Conservation (phyloP, 2,113 vertebrate genomes). For the Elaphurus davidianus region DNA sequence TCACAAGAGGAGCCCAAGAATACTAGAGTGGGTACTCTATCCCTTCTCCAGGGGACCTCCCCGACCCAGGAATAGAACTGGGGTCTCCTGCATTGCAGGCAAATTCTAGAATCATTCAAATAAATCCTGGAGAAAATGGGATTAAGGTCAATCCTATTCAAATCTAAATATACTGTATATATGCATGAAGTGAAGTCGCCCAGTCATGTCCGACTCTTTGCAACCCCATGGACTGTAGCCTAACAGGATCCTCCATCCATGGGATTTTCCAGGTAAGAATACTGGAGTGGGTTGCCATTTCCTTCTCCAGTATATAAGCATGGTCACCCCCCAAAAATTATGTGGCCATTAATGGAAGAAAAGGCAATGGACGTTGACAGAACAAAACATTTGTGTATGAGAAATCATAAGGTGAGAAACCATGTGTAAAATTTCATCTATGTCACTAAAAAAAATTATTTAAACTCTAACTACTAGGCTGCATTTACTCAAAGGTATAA, state of each 20-base stretch:
- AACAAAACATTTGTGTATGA: not conserved
- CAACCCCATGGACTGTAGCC: too few species aligned
- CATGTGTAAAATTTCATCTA: not conserved
- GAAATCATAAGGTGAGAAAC: not conserved
- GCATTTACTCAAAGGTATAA: not conserved
- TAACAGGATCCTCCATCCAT: too few species aligned
- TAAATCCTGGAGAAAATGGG: not conserved
- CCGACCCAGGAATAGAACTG: not conserved
- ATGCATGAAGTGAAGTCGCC: not conserved
- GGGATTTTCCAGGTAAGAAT: too few species aligned
- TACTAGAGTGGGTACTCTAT: not conserved
- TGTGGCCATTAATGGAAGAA: not conserved
- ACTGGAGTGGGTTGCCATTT: too few species aligned
- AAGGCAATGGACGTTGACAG: not conserved
- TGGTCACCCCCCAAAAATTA: not conserved
- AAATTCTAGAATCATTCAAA: not conserved
- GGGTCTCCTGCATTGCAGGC: not conserved
- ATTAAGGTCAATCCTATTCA: not conserved
- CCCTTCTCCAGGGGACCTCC: not conserved
- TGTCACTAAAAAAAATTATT: not conserved
- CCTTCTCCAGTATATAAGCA: not conserved
- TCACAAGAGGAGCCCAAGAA: not conserved
- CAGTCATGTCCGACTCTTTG: too few species aligned
- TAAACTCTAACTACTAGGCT: not conserved
- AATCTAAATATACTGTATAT: not conserved